Percentiles rank a stretch among this genome's conserved stretches.
phyloP scores from a whole-genome alignment of 2,113 vertebrate genomes.

The Syrrhaptes paradoxus region DNA sequence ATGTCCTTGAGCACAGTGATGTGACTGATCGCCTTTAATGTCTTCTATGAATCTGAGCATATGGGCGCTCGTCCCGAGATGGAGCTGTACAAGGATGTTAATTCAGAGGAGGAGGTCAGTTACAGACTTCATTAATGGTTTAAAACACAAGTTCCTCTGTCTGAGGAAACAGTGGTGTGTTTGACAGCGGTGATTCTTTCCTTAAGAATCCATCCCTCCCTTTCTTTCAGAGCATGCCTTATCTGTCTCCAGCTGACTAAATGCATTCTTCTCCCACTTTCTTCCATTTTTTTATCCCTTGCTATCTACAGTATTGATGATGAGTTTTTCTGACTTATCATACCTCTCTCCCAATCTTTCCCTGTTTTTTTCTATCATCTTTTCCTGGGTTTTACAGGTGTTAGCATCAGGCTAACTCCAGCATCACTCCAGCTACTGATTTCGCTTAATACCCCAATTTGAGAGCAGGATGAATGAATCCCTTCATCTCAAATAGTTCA shows the following conservation, averaged over 20 bases:
- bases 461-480: not conserved
- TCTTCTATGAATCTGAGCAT: not conserved
- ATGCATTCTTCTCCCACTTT: rapidly evolving
- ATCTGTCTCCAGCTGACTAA: not conserved
- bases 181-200: not conserved
- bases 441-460: not conserved
- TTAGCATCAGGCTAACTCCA: not conserved
- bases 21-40: not conserved
- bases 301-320: not conserved
- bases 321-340: not conserved
- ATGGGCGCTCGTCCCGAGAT: not conserved
- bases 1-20: not conserved
- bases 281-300: not conserved
- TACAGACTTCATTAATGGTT: not conserved
- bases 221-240: not conserved
- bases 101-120: not conserved
- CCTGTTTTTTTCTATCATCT: not conserved
- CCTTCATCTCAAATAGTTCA: not conserved
- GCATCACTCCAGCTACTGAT: not conserved
- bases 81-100: not conserved
- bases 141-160: not conserved
- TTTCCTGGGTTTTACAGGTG: not conserved
- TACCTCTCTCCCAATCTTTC: not conserved
- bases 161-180: not conserved
- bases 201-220: not conserved